phyloP scores from a whole-genome alignment of 2,888 invertebrate species.

The Pantelozetes paolii region DNA sequence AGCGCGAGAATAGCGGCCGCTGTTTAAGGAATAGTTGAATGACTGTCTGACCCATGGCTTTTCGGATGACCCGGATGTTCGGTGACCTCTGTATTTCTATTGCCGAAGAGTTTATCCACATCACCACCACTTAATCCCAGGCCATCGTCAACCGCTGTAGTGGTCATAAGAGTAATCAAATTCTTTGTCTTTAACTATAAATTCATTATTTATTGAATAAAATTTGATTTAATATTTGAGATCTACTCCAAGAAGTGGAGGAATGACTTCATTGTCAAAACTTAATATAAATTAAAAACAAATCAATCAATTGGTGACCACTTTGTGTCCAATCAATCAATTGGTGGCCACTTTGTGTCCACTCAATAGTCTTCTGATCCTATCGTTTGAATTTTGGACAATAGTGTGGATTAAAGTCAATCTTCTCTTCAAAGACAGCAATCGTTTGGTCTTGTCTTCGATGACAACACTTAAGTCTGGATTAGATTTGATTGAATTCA shows the following conservation, averaged over 20 bases:
- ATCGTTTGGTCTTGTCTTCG: slow-evolving; percentile 39
- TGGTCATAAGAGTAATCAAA: too few species aligned
- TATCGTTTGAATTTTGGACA: slow-evolving; percentile 39
- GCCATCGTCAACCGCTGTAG: too few species aligned
- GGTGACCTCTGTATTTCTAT: too few species aligned
- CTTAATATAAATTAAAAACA: too few species aligned
- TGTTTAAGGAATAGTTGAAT: too few species aligned
- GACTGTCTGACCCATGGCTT: too few species aligned
- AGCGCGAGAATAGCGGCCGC: too few species aligned
- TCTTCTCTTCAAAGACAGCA: slow-evolving; percentile 36
- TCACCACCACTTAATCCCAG: too few species aligned
- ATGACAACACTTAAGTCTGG: slow-evolving; percentile 27
- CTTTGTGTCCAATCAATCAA: background rate
- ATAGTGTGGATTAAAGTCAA: slow-evolving; percentile 41
- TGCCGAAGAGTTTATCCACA: too few species aligned
- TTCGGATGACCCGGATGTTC: too few species aligned
- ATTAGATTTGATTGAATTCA: slow-evolving; percentile 29
- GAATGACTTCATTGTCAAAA: background rate
- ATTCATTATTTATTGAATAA: background rate
- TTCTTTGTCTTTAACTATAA: too few species aligned
- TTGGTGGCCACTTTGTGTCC: background rate
- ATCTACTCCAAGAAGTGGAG: too few species aligned
- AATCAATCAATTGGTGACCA: background rate
- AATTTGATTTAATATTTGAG: background rate
- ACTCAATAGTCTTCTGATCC: slow-evolving; percentile 32